phyloP scores from a whole-genome alignment of 2,797 vertebrate species.

The Rhinella marina region DNA sequence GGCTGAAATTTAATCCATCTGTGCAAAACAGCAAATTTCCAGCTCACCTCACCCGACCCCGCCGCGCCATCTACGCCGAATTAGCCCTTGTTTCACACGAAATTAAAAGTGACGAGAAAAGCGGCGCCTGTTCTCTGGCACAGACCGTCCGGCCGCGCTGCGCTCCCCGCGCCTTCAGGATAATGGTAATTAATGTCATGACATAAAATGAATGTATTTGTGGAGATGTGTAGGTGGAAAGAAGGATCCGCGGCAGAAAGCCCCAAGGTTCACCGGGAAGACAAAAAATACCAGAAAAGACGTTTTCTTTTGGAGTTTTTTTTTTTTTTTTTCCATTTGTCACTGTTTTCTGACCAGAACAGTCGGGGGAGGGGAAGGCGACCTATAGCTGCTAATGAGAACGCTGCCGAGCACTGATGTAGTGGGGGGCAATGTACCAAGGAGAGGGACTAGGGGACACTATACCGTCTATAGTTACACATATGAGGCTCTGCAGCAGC shows the following conservation, averaged over 20 bases:
- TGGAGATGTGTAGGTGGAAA: conserved; percentile 27
- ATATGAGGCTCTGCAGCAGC: background rate
- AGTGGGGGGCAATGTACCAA: background rate
- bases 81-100: conserved; percentile 13
- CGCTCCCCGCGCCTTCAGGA: background rate
- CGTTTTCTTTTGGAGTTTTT: background rate
- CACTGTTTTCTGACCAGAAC: background rate
- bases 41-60: conserved; percentile 35
- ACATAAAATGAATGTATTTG: conserved; percentile 23
- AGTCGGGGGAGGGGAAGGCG: background rate
- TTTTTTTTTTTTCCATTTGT: conserved; percentile 1
- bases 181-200: conserved; percentile 22
- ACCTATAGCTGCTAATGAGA: background rate
- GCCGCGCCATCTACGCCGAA: background rate
- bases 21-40: conserved; percentile 26
- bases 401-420: background rate
- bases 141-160: no score
- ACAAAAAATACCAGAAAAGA: background rate
- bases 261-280: background rate
- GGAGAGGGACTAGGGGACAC: no score
- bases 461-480: no score
- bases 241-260: background rate
- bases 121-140: background rate
- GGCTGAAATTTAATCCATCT: conserved; percentile 49
- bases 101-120: conserved; percentile 21